Conservation (phyloP, 2,797 vertebrate species). For the Gymnocypris eckloni region DNA sequence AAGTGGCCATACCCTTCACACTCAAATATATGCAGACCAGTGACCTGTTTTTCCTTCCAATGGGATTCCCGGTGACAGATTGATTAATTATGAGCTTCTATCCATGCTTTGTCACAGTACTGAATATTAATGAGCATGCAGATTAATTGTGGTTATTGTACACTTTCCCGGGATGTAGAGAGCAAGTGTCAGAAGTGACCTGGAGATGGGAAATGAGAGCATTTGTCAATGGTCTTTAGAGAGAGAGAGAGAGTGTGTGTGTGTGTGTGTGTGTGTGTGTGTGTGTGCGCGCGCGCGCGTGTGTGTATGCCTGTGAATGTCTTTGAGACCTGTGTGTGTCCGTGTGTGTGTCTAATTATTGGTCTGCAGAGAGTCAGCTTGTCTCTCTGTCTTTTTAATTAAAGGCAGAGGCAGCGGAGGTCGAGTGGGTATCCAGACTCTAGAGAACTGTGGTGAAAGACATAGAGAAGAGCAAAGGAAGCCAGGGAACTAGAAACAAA, state of each 20-base stretch:
- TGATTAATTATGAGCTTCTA: constrained; percentile 49
- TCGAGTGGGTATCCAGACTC: constrained; percentile 53
- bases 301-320: constrained; percentile 42
- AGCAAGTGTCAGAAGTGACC: constrained; percentile 52
- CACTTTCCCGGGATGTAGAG: constrained; percentile 39
- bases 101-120: constrained; percentile 43
- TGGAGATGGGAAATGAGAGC: constrained; percentile 52
- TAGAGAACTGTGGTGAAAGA: constrained; percentile 37
- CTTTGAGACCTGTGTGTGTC: constrained; percentile 41
- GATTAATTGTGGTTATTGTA: constrained; percentile 56
- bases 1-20: constrained; percentile 27
- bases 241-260: background rate
- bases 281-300: too few relatives aligned
- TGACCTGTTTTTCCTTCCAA: constrained; percentile 52
- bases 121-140: constrained; percentile 51
- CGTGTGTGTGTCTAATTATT: constrained; percentile 50
- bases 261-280: constrained; percentile 18
- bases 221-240: constrained; percentile 55
- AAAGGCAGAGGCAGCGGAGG: constrained; percentile 50
- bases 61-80: constrained; percentile 23
- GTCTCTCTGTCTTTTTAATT: constrained; percentile 59
- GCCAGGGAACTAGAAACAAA: constrained; percentile 31
- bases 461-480: constrained; percentile 21
- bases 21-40: constrained; percentile 49
- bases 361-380: constrained; percentile 52